These are phyloP conservation scores for Chelonoidis abingdonii DNA, from an alignment of 2,113 vertebrate species.

Conservation along the genomic window DNA sequence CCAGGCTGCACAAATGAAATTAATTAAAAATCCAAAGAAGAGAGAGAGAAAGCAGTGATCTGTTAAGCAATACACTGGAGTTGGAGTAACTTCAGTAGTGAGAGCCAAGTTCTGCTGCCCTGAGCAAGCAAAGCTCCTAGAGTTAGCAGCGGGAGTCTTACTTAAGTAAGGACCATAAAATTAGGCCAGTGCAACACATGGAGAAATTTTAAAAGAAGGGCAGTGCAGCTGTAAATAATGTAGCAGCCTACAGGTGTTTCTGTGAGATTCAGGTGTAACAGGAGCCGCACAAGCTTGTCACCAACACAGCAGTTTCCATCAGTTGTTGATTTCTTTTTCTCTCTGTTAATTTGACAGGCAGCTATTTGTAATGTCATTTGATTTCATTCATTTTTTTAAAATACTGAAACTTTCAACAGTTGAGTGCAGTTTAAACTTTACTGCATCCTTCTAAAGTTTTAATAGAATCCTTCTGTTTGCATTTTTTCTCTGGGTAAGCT, in stretches of 20 bases:
- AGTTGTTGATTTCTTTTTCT: background rate
- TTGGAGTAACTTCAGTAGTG: background rate
- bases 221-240: background rate
- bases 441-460: background rate
- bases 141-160: background rate
- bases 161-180: background rate
- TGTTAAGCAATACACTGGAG: background rate
- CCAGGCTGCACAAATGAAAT: background rate
- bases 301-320: background rate
- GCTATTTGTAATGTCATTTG: background rate
- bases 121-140: fast-evolving
- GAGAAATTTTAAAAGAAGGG: background rate
- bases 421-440: background rate
- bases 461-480: background rate
- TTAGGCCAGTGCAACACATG: background rate
- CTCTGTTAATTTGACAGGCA: background rate
- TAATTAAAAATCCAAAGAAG: background rate
- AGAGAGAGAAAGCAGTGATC: background rate
- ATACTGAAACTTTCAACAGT: background rate
- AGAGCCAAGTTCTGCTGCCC: background rate
- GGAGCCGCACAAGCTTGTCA: background rate
- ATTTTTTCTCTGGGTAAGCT: background rate
- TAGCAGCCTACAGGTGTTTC: background rate
- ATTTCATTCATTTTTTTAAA: background rate
- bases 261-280: background rate